Evolutionary conservation across 2,113 vertebrate genomes (phyloP), one percentile per base, ranked within the genome.

Genomic region (Macaca mulatta): DNA sequence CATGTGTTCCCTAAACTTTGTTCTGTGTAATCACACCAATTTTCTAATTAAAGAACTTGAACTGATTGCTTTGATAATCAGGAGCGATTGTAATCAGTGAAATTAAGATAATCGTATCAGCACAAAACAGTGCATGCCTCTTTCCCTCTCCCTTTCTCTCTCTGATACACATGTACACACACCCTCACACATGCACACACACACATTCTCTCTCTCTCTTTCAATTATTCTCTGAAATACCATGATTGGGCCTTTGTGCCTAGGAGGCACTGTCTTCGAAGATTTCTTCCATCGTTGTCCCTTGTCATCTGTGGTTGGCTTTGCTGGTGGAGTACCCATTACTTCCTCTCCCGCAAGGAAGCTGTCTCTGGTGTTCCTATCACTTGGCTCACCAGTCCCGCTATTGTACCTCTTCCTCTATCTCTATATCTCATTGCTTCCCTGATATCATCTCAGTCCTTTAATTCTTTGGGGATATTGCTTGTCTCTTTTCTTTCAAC

Each of bases 21-120:
- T 94, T 90, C 20, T 78, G 35, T 2, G 38, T 61, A 80, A 57
- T 70, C 8, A 25, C 4, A 38, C 8, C 17, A 20, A 75, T 74
- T 86, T 95, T 67, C 55, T 81, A 77, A 89, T 92, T 89, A 92
- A 95, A 43, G 23, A 75, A 1, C 55, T 85, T 80, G 89, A 93
- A 61, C 27, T 55, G 32, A 75, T 81, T 84, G 43, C 59, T 70
- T 50, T 30, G 64, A 48, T 67, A 59, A 89, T 96, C 23, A 75
- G 3, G 70, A 59, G 12, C n/a, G 30, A 83, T 59, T 75, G 3
- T 83, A 82, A 97, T 80, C 88, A 95, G 83, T 79, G 72, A 70
- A 61, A 97, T 95, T 89, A 52, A 85, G n/a, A 27, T 85, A 32
- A 59, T 89, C 23, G 3, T 67, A 81, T 92, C 35, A 69, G 18